A percentile compares a stretch with the other conserved stretches of the same genome.
Conservation (phyloP, 2,113 vertebrate species). For the Pao palembangensis region DNA sequence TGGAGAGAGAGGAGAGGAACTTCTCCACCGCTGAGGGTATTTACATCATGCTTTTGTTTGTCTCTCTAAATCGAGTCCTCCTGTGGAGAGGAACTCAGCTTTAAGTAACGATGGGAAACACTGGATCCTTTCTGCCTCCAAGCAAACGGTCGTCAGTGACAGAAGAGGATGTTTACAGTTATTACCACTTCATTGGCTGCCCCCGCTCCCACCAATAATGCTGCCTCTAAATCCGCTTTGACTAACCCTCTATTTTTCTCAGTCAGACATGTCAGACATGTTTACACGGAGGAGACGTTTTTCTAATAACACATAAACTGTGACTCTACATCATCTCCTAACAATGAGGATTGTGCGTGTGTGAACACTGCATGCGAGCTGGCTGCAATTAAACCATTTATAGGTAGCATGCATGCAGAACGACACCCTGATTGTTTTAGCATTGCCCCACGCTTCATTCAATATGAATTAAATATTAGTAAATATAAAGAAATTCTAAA, state of each 20-base stretch:
- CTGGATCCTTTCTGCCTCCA: constrained; percentile 41
- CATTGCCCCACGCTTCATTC: no score
- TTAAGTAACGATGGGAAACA: constrained; percentile 53
- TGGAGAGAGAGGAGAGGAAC: constrained; percentile 47
- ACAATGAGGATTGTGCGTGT: no score
- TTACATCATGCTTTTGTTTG: constrained; percentile 68
- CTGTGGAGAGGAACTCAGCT: constrained; percentile 52
- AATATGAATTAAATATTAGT: no score
- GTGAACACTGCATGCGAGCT: constrained; percentile 24
- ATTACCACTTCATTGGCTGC: constrained; percentile 52
- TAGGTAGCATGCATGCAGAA: no score
- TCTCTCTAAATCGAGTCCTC: constrained; percentile 60
- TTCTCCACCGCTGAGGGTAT: constrained; percentile 63
- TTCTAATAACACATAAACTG: constrained; percentile 13
- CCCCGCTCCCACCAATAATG: constrained; percentile 40
- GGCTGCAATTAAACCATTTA: constrained; percentile 30
- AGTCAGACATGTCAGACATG: no score
- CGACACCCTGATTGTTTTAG: no score
- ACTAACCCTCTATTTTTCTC: constrained; percentile 39
- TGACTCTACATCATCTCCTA: constrained; percentile 21
- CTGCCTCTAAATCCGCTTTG: constrained; percentile 26
- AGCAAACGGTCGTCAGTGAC: constrained; percentile 34
- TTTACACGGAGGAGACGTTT: constrained; percentile 31
- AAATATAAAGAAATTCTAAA: no score
- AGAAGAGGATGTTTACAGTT: constrained; percentile 43